Conservation (phyloP, 2,888 invertebrate species). For the Habroteleia sp. region DNA sequence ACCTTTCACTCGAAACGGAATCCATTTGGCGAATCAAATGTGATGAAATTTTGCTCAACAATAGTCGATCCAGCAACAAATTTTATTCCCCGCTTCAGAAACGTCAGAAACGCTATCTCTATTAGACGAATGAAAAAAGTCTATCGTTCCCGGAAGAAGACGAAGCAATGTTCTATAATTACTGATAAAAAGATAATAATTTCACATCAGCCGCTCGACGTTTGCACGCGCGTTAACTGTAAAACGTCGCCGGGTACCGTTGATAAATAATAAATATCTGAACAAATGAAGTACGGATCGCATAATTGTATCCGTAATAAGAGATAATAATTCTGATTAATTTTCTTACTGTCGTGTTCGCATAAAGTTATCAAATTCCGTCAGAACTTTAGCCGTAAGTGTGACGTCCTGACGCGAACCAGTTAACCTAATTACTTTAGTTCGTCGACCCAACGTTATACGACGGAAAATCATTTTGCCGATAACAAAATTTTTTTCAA, state of each 20-base stretch:
- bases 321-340: slow-evolving; percentile 44
- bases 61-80: slow-evolving; percentile 2
- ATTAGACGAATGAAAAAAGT: slow-evolving; percentile 10
- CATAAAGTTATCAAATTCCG: slow-evolving; percentile 24
- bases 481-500: slow-evolving; percentile 11
- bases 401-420: slow-evolving; percentile 38
- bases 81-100: not conserved
- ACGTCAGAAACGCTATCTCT: too few relatives aligned
- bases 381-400: slow-evolving; percentile 21
- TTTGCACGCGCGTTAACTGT: slow-evolving; percentile 41
- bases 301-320: slow-evolving; percentile 15
- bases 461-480: slow-evolving; percentile 29
- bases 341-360: slow-evolving; percentile 38
- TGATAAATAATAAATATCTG: slow-evolving; percentile 15
- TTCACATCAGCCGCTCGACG: slow-evolving; percentile 9
- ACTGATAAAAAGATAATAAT: slow-evolving; percentile 48
- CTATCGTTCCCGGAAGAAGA: slow-evolving; percentile 17
- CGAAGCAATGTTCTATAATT: slow-evolving; percentile 47
- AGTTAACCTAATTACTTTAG: slow-evolving; percentile 66
- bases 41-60: not conserved
- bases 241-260: slow-evolving; percentile 40
- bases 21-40: slow-evolving; percentile 7
- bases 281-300: slow-evolving; percentile 23
- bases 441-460: slow-evolving; percentile 36
- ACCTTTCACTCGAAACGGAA: slow-evolving; percentile 22